A percentile compares a stretch with the other conserved stretches of the same genome.
phyloP scores from a whole-genome alignment of 2,113 vertebrate species.

The Thermophis baileyi region DNA sequence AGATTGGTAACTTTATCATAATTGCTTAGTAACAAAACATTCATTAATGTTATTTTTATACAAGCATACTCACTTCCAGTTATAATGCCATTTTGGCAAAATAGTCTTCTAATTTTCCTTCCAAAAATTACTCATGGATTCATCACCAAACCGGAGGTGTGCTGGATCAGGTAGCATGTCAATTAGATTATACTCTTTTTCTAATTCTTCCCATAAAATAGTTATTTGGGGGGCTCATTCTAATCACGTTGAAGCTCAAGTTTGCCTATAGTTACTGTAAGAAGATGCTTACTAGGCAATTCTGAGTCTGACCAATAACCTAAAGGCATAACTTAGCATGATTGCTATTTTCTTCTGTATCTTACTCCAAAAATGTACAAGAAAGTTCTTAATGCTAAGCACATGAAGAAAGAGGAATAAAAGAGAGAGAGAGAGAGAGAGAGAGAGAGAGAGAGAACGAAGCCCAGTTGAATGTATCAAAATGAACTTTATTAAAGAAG shows the following conservation, averaged over 20 bases:
- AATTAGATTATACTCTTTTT: slow-evolving; percentile 16
- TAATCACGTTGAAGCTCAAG: background rate
- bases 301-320: background rate
- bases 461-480: background rate
- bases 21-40: background rate
- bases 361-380: background rate
- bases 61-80: background rate
- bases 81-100: background rate
- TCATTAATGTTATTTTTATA: background rate
- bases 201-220: slow-evolving; percentile 15
- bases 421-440: background rate
- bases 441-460: background rate
- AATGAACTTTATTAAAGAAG: background rate
- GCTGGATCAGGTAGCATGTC: background rate
- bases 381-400: background rate
- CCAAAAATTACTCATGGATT: slow-evolving; percentile 30
- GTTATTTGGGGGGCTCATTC: slow-evolving; percentile 14
- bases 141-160: background rate
- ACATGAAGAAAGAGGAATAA: background rate
- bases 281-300: background rate
- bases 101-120: background rate
- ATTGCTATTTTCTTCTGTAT: background rate
- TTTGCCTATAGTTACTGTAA: background rate
- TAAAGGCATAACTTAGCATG: background rate
- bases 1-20: background rate